Evolutionary conservation across 2,797 vertebrate genomes (phyloP), one percentile per base, ranked within the genome.

Genomic region (Danio tinwini): DNA sequence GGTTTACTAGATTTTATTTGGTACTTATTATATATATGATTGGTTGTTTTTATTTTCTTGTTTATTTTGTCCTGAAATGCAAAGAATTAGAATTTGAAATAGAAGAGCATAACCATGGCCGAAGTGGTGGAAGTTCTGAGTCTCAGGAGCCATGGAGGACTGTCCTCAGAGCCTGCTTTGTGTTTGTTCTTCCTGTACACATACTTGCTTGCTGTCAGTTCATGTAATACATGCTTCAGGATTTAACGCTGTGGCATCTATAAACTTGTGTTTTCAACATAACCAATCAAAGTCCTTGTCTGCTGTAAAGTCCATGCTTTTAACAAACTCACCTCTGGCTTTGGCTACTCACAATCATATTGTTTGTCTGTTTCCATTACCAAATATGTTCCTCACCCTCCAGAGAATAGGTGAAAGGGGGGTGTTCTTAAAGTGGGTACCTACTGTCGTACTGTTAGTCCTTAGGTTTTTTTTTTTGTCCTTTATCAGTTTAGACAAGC

Each of bases 101-200:
- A 44, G 17, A 58, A 76, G 62, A 80, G 77, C 81, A 83, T 87
- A 89, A 89, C 85, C 88, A 85, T 86, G 86, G 85, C 86, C 86
- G 81, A 73, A 75, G 78, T 53, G 61, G 59, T 76, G 68, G 64
- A 76, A 49, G 56, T 71, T 76, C 73, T 70, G 76, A 78, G 91
- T 92, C 92, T 93, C 91, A 88, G 84, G 90, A 89, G 92, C 92
- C 94, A 93, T 93, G 89, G 88, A 93, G 90, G 93, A 94, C 94
- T 95, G 93, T 94, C 95, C 94, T 93, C 94, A 93, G 94, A 94
- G 93, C 93, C 94, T 93, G 91, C 94, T 95, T 95, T 94, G 93
- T 93, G 78, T 86, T 92, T 90, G 93, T 94, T 92, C 91, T 83
- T 74, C 81, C 75, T 81, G 69, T 84, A 63, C 75, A 70, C 75